Evolutionary conservation across 2,888 invertebrate genomes (phyloP), one percentile per base, ranked within the genome.

Genomic region (Apamea epomidion): DNA sequence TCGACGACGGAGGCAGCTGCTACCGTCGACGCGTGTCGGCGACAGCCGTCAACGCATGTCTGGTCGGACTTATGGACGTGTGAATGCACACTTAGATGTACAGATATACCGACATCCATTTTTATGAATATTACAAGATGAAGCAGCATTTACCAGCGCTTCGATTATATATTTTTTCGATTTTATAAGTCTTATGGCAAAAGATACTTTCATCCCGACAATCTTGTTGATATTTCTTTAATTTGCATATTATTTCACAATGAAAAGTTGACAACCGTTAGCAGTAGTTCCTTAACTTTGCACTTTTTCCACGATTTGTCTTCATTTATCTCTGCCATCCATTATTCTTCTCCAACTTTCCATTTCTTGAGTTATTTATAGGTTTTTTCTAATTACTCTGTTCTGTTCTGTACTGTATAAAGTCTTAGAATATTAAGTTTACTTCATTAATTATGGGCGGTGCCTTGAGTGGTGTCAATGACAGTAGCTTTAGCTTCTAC

Each of bases 251-350:
- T 60, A 81, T 74, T 81, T 74, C 54, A 70, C 25, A 62, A 37
- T 58, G 16, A 51, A 67, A 74, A 74, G 21, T 68, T 77, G 54
- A 71, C 21, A 42, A 45, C 64, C 37, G 48, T 29, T 73, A 48
- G 73, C 64, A 77, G 60, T 83, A 80, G 69, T 84, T 81, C 45
- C 75, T 69, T 48, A 76, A 83, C 83, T 87, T 76, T 74, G 54
- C 68, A 81, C 60, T 78, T 69, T 82, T 80, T 65, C 74, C 65
- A 51, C 78, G 70, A 76, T 87, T 75, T 79, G 72, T 87, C 88
- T 78, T 84, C 85, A 85, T 88, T 83, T 72, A 76, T 89, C 83
- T 85, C 67, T 78, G 85, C 79, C 85, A 80, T 74, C 81, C 81
- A 80, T 81, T 89, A 81, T 87, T 80, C 77, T 82, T 82, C 69